These are phyloP conservation scores for Geodia barretti DNA, from an alignment of 37 sponge, comb jelly and placozoan genomes.

Conservation along the genomic window DNA sequence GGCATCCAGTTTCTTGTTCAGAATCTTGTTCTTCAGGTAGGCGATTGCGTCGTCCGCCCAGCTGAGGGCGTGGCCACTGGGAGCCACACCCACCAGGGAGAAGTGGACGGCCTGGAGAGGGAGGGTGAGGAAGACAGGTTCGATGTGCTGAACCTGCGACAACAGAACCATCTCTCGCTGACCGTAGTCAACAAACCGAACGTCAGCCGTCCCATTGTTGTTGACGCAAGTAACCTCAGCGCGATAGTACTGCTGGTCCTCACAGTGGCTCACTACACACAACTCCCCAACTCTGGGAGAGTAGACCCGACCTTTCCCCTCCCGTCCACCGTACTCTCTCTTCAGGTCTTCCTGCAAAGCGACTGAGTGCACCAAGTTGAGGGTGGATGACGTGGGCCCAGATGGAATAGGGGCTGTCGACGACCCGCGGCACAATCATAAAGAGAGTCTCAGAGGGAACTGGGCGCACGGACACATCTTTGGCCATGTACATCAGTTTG, in stretches of 20 bases:
- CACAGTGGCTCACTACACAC: slow-evolving; percentile 38
- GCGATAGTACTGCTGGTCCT: slow-evolving; percentile 56
- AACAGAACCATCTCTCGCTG: slow-evolving; percentile 30
- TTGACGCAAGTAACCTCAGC: slow-evolving; percentile 53
- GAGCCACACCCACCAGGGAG: slow-evolving; percentile 46
- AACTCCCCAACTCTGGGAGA: slow-evolving; percentile 53
- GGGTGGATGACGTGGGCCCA: slow-evolving; percentile 64
- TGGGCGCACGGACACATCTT: slow-evolving; percentile 31
- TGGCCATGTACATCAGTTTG: slow-evolving; percentile 13
- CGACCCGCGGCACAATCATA: slow-evolving; percentile 48
- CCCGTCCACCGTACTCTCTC: not conserved
- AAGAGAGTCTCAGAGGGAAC: slow-evolving; percentile 14
- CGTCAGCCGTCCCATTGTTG: slow-evolving; percentile 33
- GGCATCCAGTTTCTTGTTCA: slow-evolving; percentile 14
- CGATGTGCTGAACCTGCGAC: slow-evolving; percentile 32
- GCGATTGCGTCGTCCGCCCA: slow-evolving; percentile 44
- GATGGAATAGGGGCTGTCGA: slow-evolving; percentile 48
- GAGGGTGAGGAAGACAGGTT: slow-evolving; percentile 46
- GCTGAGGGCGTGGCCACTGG: slow-evolving; percentile 3
- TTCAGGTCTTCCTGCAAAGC: slow-evolving; percentile 57
- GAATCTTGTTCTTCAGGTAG: slow-evolving; percentile 47
- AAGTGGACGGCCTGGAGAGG: slow-evolving; percentile 62
- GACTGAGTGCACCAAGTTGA: slow-evolving; percentile 14
- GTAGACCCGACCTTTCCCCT: not conserved
- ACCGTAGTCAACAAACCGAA: slow-evolving; percentile 65